Evolutionary conservation across 1,140 invertebrate species (phyloP), one percentile per base, ranked within the genome.

Genomic region (Drosophila pseudoananassae): DNA sequence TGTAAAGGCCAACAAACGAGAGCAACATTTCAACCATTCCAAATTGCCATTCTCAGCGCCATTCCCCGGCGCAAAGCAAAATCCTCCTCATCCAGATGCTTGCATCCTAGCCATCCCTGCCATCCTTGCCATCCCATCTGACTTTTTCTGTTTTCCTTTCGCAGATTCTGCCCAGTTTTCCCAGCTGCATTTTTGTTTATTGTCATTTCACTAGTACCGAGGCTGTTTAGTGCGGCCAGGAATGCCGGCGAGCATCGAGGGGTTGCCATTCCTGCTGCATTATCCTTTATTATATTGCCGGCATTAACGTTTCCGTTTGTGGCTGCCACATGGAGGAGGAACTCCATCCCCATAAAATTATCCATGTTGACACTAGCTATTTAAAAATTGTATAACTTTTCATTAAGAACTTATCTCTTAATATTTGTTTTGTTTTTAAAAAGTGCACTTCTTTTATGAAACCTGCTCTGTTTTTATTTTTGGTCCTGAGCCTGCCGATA

Each of bases 231-330:
- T 53, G 51, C 23, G 25, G 23, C 58, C 29, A 68, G 76, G 68
- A 78, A 78, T 78, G 75, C 61, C 40, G 15, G 12, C 14, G 38
- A 6, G 38, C 14, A 43, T 17, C 23, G 33, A 33, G 25, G 20
- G 38, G 43, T 14, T 63, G 58, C 68, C 52, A 69, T 78, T 68
- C 60, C 76, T 54, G 61, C 53, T 74, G 76, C 69, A 73, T 78
- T 78, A 78, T 74, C 69, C 76, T 68, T 78, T 78, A 78, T 78
- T 78, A 78, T 78, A 78, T 78, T 78, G 76, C 76, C 76, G 31
- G 61, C 61, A 78, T 78, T 78, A 78, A 78, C 57, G 56, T 78
- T 68, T 78, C 76, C 69, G 47, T 73, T 73, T 76, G 63, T 68
- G 51, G 38, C 52, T 54, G 58, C 43, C 20, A 14, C 33, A 25